A percentile compares a stretch with the other conserved stretches of the same genome.
phyloP scores from a whole-genome alignment of 64 coral and sea anemone genomes.

The Montipora efflorescens region DNA sequence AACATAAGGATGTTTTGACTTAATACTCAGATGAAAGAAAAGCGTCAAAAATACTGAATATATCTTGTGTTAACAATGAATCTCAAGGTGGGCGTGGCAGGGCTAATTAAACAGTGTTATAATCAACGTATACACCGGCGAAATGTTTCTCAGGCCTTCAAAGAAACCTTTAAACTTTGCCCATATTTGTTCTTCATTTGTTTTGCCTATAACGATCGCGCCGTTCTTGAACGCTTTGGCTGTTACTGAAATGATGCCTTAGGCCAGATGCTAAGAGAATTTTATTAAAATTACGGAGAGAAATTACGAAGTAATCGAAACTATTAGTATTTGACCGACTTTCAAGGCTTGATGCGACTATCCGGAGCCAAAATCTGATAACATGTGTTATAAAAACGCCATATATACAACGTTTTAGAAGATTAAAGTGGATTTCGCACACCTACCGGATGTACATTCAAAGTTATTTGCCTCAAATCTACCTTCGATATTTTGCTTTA shows the following conservation, averaged over 20 bases:
- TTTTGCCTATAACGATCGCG: not conserved
- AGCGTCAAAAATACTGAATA: not conserved
- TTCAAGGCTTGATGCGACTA: constrained; percentile 1
- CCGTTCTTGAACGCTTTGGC: not conserved
- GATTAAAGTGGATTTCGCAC: constrained; percentile 20
- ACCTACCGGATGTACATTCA: constrained; percentile 34
- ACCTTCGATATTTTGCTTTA: constrained; percentile 12
- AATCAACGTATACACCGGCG: not conserved
- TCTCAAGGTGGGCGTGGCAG: not conserved
- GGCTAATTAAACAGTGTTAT: not conserved
- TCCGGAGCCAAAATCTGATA: constrained; percentile 26
- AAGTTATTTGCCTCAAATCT: constrained; percentile 10
- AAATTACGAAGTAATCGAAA: not conserved
- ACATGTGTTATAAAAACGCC: constrained; percentile 30
- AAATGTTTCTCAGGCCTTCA: not conserved
- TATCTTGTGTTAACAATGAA: not conserved
- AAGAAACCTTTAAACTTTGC: not conserved
- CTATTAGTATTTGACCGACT: not conserved
- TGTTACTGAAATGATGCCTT: not conserved
- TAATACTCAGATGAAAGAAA: not conserved
- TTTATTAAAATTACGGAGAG: not conserved
- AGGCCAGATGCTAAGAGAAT: not conserved
- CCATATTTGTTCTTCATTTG: not conserved
- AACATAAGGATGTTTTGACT: not conserved
- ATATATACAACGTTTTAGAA: constrained; percentile 17